Base-by-base conservation (phyloP, 2,888 invertebrate species). In the Drosophila basisetae region DNA sequence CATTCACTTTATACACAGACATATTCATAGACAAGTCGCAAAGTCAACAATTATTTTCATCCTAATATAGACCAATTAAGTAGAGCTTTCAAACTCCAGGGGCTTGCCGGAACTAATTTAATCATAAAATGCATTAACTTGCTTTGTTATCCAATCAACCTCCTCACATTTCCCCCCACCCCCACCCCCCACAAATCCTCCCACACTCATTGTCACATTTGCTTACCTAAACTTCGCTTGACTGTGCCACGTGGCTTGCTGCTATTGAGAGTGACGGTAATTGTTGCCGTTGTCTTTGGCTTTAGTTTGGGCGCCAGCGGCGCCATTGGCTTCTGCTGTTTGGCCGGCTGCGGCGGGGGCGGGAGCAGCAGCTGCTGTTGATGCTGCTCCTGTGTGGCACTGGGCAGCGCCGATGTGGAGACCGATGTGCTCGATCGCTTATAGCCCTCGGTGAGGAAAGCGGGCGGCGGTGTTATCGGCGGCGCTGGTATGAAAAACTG, bases 401-500 rank as follows among this genome's bases (percentile, higher is more conserved):
- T 88, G 61, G 85, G 89, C 62, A 86, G 22, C 1, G 86, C 86
- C 60, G 89, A 89, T 76, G 91, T 91, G 72, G 86, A 91, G 52
- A 88, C 90, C 76, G 92, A 90, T 39, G 92, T 90, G 68, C 91
- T 84, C 39, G 91, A 83, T 28, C 93, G 89, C 82, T 94, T 95
- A 87, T 95, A 95, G 50, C 95, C 95, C 31, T 95, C 94, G 5
- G 95, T 95, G 61, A 95, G 93, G 89, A 96, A 96, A 67, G 95
- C 95, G 11, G 96, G 95, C 22, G 96, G 96, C 33, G 96, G 96
- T 37, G 96, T 96, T 78, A 96, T 96, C 35, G 96, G 95, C 35
- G 95, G 94, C 75, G 94, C 95, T 60, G 94, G 94, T 62, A 93
- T 90, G 35, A 83, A 90, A 61, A 91, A 76, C 49, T 92, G 78